phyloP scores from a whole-genome alignment of 2,797 vertebrate species.

The Bovichtus variegatus region DNA sequence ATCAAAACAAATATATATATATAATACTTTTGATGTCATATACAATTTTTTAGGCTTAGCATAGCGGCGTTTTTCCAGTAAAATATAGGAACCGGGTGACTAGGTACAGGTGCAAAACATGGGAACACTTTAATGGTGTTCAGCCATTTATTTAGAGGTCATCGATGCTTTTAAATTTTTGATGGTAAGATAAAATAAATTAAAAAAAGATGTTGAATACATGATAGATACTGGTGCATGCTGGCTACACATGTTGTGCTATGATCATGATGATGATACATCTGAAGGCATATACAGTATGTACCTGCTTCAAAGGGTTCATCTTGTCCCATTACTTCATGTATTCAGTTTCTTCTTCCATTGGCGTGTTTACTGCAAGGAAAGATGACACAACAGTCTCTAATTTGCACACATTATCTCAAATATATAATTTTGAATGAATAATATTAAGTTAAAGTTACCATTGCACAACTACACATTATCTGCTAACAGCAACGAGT shows the following conservation, averaged over 20 bases:
- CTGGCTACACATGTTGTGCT: slow-evolving; percentile 35
- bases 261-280: slow-evolving; percentile 56
- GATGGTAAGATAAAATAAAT: not conserved
- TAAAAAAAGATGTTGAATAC: slow-evolving; percentile 2
- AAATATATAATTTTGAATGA: not conserved
- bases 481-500: not conserved
- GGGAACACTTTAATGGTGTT: slow-evolving; percentile 32
- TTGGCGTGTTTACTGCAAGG: slow-evolving; percentile 62
- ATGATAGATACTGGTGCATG: slow-evolving; percentile 29
- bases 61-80: slow-evolving; percentile 21
- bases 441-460: not conserved
- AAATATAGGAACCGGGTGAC: slow-evolving; percentile 22
- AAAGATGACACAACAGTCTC: slow-evolving; percentile 60
- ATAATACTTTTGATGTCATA: slow-evolving; percentile 15
- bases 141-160: not conserved
- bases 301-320: slow-evolving; percentile 77
- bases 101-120: slow-evolving; percentile 45
- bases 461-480: not conserved
- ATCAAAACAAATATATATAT: slow-evolving; percentile 33
- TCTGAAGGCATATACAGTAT: slow-evolving; percentile 64
- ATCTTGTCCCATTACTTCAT: slow-evolving; percentile 65
- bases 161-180: slow-evolving; percentile 4
- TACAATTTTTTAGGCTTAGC: slow-evolving; percentile 28
- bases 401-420: slow-evolving; percentile 43
- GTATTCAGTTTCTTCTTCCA: slow-evolving; percentile 46